These are phyloP conservation scores for Oligia strigilis DNA, from an alignment of 2,888 invertebrate species.

Conservation along the genomic window DNA sequence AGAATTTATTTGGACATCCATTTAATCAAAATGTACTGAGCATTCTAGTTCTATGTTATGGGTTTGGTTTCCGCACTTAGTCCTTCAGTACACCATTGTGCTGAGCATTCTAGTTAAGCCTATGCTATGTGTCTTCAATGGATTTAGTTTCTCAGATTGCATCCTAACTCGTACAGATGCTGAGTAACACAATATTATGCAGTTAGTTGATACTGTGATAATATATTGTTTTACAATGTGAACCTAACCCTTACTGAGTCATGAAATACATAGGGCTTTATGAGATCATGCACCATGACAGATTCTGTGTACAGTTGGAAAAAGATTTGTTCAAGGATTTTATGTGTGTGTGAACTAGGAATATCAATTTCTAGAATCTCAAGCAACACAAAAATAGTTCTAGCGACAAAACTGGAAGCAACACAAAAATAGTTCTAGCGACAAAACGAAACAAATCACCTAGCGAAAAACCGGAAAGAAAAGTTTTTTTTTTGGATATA, in stretches of 20 bases:
- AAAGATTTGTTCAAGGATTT: neutral
- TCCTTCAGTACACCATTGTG: no score
- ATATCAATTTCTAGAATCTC: no score
- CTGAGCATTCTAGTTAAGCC: neutral
- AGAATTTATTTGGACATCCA: neutral
- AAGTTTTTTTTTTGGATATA: no score
- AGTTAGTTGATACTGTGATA: slow-evolving; percentile 59
- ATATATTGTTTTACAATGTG: slow-evolving; percentile 44
- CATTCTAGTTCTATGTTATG: neutral
- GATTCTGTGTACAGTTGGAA: slow-evolving; percentile 4
- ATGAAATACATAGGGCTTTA: slow-evolving; percentile 30
- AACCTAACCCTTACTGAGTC: slow-evolving; percentile 38
- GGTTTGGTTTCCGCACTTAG: no score
- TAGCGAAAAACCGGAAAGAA: no score
- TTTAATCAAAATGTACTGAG: neutral
- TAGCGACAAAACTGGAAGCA: no score
- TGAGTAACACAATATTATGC: slow-evolving; percentile 50
- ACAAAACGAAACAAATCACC: no score
- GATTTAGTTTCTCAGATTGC: slow-evolving; percentile 42
- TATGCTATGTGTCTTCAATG: slow-evolving; percentile 5
- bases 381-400: no score
- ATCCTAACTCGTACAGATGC: slow-evolving; percentile 40
- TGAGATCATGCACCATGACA: slow-evolving; percentile 46
- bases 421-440: no score
- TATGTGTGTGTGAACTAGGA: no score